Conservation (phyloP, 92 coral and sea anemone genomes). For the Porites divaricata region DNA sequence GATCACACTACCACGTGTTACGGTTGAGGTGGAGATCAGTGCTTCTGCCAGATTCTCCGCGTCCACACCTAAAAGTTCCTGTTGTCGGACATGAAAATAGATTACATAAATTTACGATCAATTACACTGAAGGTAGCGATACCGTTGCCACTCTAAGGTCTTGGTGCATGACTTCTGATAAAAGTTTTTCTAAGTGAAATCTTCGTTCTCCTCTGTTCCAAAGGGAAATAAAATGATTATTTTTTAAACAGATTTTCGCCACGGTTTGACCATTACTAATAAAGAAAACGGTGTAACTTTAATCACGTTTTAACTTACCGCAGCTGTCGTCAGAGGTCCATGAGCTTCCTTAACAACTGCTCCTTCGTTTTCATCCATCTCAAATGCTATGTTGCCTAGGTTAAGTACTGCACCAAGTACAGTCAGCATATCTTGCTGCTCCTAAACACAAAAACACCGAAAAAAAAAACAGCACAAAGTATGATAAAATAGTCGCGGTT, state of each 20-base stretch:
- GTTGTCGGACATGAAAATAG: neutral
- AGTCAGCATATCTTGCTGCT: conserved; percentile 76
- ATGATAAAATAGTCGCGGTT: too few species aligned
- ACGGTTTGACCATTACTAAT: neutral
- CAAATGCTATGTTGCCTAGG: conserved; percentile 79
- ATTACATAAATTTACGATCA: neutral
- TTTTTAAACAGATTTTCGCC: neutral
- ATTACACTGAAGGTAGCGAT: neutral
- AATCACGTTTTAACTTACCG: conserved; percentile 54
- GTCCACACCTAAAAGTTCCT: conserved; percentile 77
- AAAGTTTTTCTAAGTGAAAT: too few species aligned
- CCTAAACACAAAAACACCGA: conserved; percentile 38
- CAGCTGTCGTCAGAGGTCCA: conserved; percentile 61
- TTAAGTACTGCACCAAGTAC: conserved; percentile 71
- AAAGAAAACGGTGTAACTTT: neutral
- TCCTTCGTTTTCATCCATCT: conserved; percentile 80
- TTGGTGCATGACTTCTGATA: too few species aligned
- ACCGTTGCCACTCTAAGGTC: too few species aligned
- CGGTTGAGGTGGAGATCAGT: conserved; percentile 74
- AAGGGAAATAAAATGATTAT: too few species aligned
- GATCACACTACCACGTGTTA: conserved; percentile 80
- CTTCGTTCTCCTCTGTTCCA: too few species aligned
- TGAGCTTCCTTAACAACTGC: conserved; percentile 69
- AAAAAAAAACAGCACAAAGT: too few species aligned
- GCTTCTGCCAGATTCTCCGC: conserved; percentile 64